Evolutionary conservation across 1,140 invertebrate genomes (phyloP).

Genomic region (Bombus haemorrhoidalis): DNA sequence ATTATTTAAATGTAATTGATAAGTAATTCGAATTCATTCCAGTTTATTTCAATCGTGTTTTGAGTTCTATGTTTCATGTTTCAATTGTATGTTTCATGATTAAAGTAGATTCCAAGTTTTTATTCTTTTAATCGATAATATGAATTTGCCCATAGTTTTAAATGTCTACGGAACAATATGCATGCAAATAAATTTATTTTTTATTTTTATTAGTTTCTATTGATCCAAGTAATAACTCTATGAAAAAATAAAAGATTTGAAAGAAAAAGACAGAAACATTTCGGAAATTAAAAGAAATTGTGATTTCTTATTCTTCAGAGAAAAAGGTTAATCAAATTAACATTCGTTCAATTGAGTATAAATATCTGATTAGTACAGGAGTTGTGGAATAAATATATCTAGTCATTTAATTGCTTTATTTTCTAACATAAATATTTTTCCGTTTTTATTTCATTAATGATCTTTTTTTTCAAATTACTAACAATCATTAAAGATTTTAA

Average conservation of each 20-base stretch:
- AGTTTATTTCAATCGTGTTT: neutral
- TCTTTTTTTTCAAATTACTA: neutral
- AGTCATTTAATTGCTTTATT: neutral
- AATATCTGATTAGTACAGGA: neutral
- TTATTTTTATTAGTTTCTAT: neutral
- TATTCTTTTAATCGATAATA: neutral
- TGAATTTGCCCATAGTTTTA: neutral
- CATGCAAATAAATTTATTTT: neutral
- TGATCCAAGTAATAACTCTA: neutral
- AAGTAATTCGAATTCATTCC: neutral
- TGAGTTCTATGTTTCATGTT: neutral
- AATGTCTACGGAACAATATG: neutral
- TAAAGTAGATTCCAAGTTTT: conserved; percentile 5
- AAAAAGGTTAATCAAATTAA: neutral
- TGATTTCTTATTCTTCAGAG: neutral
- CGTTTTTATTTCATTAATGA: neutral
- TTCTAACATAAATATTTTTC: neutral
- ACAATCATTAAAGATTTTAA: neutral
- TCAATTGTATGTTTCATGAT: neutral
- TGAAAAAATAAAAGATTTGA: neutral
- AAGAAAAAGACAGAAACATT: neutral
- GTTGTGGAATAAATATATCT: neutral
- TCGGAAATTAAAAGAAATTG: neutral
- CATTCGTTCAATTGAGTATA: neutral
- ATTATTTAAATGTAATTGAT: neutral